Evolutionary conservation across 2,888 invertebrate genomes (phyloP).

Genomic region (Parnassius orleans): DNA sequence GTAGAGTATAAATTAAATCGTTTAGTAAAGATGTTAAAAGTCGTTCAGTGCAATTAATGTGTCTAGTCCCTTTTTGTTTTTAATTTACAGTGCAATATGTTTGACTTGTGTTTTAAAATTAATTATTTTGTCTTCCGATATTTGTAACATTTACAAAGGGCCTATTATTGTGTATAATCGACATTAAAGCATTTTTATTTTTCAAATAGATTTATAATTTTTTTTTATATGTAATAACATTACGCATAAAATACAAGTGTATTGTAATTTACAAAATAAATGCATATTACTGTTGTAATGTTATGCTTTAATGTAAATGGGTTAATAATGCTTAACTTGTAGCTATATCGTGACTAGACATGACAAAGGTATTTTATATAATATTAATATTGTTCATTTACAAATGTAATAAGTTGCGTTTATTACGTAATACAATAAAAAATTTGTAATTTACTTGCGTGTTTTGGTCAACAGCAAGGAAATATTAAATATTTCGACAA

Average conservation of each 20-base stretch:
- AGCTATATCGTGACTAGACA: background rate
- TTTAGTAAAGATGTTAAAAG: background rate
- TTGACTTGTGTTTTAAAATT: constrained; percentile 35
- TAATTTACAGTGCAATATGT: constrained; percentile 43
- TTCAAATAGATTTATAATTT: constrained; percentile 40
- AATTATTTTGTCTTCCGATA: constrained; percentile 49
- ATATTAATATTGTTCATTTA: too few relatives aligned
- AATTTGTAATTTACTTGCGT: too few relatives aligned
- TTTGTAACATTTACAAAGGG: constrained; percentile 39
- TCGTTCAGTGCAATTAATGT: constrained; percentile 15
- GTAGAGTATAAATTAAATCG: constrained; percentile 6
- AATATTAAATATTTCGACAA: too few relatives aligned
- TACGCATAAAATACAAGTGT: constrained; percentile 33
- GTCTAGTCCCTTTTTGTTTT: constrained; percentile 19
- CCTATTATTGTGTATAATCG: constrained; percentile 39
- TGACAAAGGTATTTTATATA: too few relatives aligned
- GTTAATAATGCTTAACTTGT: constrained; percentile 23
- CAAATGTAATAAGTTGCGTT: too few relatives aligned
- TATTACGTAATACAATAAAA: too few relatives aligned
- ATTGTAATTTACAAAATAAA: constrained; percentile 37
- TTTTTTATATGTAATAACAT: constrained; percentile 38
- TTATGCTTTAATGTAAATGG: constrained; percentile 26
- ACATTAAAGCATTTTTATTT: constrained; percentile 44
- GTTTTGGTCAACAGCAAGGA: too few relatives aligned
- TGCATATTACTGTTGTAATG: constrained; percentile 36